Percentiles rank a stretch among this genome's conserved stretches.
Conservation (phyloP, 2,888 invertebrate species). For the Ormyrus labotus region DNA sequence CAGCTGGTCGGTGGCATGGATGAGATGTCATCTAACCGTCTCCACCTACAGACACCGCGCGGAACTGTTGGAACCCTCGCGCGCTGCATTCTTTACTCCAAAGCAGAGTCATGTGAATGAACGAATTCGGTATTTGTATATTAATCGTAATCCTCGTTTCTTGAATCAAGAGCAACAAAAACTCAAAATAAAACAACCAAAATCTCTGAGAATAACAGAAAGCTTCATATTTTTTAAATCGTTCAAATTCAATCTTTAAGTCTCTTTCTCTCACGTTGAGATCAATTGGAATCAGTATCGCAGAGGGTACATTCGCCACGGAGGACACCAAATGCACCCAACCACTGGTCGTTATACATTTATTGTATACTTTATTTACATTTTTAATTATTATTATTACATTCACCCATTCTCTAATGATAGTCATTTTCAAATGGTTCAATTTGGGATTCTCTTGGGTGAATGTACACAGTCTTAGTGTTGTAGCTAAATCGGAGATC, state of each 20-base stretch:
- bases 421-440: conserved; percentile 23
- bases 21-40: conserved; percentile 74
- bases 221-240: too few species aligned
- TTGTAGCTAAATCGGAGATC: conserved; percentile 14
- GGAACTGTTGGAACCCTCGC: conserved; percentile 75
- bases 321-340: conserved; percentile 34
- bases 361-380: neutral
- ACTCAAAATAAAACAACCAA: conserved; percentile 48
- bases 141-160: conserved; percentile 76
- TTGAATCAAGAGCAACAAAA: conserved; percentile 65
- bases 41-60: conserved; percentile 73
- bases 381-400: conserved; percentile 4
- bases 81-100: conserved; percentile 76
- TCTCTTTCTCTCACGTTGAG: neutral
- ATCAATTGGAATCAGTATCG: conserved; percentile 27
- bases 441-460: conserved; percentile 44
- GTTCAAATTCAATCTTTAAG: neutral
- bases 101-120: conserved; percentile 76
- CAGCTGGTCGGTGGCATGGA: conserved; percentile 74
- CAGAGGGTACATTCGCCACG: conserved; percentile 37
- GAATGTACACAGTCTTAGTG: conserved; percentile 24
- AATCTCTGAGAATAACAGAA: conserved; percentile 7
- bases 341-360: neutral
- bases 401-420: neutral
- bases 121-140: conserved; percentile 76